phyloP scores from a whole-genome alignment of 2,113 vertebrate genomes.

The Podiceps cristatus region DNA sequence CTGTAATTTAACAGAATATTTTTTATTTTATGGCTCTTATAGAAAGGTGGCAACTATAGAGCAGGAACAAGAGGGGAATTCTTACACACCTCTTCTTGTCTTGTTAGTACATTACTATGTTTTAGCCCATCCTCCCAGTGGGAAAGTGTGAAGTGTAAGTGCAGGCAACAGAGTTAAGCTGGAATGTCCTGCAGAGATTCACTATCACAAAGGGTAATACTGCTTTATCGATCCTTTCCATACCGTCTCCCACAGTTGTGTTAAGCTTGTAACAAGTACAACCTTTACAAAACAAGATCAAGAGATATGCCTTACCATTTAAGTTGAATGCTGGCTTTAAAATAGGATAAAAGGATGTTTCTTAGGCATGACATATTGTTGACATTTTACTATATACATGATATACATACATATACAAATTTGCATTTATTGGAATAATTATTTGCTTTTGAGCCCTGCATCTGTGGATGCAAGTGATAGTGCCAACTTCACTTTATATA shows the following conservation, averaged over 20 bases:
- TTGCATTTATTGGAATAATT: neutral
- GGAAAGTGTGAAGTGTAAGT: constrained; percentile 55
- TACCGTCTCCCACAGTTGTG: constrained; percentile 65
- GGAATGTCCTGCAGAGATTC: constrained; percentile 72
- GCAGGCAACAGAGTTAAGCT: constrained; percentile 66
- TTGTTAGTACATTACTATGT: neutral
- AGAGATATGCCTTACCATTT: constrained; percentile 76
- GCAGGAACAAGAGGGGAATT: neutral
- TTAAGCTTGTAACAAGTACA: constrained; percentile 76
- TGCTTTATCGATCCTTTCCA: constrained; percentile 77
- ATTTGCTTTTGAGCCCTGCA: neutral
- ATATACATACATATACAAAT: no score
- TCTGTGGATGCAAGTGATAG: neutral
- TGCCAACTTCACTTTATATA: neutral
- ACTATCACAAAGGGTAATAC: constrained; percentile 75
- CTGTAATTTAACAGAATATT: neutral
- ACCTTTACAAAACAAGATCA: constrained; percentile 79
- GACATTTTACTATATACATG: constrained; percentile 66
- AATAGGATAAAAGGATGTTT: constrained; percentile 70
- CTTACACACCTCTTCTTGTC: neutral
- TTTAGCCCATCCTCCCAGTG: constrained; percentile 46
- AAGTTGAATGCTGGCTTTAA: constrained; percentile 67
- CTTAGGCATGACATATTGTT: constrained; percentile 57
- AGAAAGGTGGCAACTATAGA: neutral
- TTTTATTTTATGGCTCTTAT: neutral